Conservation (phyloP, 2,113 vertebrate genomes). For the Anoura caudifer region DNA sequence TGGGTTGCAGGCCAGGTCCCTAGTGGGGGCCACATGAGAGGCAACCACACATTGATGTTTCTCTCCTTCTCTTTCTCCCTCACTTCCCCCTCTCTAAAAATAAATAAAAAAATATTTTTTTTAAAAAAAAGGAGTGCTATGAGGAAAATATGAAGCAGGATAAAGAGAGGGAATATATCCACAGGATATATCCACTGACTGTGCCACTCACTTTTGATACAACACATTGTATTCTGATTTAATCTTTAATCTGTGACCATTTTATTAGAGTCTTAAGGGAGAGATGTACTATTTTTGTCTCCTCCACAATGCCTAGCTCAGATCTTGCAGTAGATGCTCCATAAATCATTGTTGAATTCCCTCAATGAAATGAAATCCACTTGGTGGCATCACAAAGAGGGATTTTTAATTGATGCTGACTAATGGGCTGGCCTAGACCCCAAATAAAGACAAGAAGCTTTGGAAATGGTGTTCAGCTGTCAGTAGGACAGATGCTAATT, state of each 20-base stretch:
- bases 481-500: slow-evolving; percentile 37
- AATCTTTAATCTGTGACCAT: background rate
- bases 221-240: background rate
- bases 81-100: too few species aligned
- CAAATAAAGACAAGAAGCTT: background rate
- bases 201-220: background rate
- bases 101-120: too few species aligned
- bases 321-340: background rate
- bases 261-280: background rate
- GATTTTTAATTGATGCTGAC: slow-evolving; percentile 33
- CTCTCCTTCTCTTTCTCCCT: too few species aligned
- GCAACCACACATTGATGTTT: too few species aligned
- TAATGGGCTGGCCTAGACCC: background rate
- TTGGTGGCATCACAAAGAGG: background rate
- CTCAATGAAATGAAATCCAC: slow-evolving; percentile 1
- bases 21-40: too few species aligned
- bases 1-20: too few species aligned
- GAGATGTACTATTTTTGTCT: background rate
- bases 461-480: background rate
- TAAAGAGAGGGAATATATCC: too few species aligned
- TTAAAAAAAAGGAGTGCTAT: background rate
- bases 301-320: background rate
- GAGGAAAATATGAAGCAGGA: background rate
- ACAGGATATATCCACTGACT: background rate
- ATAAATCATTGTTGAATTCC: slow-evolving; percentile 19